Conservation (phyloP, 2,888 invertebrate genomes). For the Aspidiotus destructor region DNA sequence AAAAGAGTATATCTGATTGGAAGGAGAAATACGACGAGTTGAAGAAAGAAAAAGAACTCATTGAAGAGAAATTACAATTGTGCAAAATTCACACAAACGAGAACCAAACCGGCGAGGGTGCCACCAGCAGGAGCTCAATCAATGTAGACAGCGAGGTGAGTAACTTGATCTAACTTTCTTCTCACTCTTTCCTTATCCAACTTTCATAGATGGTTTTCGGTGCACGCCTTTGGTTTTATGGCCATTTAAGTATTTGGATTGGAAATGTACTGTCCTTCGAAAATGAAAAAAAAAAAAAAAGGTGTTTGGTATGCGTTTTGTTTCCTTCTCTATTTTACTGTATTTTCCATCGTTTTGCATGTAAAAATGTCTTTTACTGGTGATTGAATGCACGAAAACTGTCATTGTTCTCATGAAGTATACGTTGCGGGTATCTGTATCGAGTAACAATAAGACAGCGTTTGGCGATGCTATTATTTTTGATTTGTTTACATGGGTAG, state of each 20-base stretch:
- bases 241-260: background rate
- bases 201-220: background rate
- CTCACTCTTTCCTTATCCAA: no score
- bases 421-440: no score
- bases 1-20: constrained; percentile 33
- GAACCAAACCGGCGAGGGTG: background rate
- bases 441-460: background rate
- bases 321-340: background rate
- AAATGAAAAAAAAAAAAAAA: background rate
- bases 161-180: background rate
- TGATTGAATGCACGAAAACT: background rate
- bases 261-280: no score
- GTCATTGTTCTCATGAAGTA: background rate
- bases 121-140: background rate
- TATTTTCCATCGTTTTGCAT: background rate
- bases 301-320: background rate
- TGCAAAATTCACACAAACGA: background rate
- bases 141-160: constrained; percentile 4
- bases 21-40: constrained; percentile 35
- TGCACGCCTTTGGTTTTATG: background rate
- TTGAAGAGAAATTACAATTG: constrained; percentile 33
- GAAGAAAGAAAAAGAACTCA: constrained; percentile 33
- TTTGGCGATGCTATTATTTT: constrained; percentile 2
- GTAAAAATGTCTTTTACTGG: background rate
- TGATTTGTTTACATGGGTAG: constrained; percentile 17